These are phyloP conservation scores for Wasmannia auropunctata DNA, from an alignment of 1,140 invertebrate genomes.

Conservation along the genomic window DNA sequence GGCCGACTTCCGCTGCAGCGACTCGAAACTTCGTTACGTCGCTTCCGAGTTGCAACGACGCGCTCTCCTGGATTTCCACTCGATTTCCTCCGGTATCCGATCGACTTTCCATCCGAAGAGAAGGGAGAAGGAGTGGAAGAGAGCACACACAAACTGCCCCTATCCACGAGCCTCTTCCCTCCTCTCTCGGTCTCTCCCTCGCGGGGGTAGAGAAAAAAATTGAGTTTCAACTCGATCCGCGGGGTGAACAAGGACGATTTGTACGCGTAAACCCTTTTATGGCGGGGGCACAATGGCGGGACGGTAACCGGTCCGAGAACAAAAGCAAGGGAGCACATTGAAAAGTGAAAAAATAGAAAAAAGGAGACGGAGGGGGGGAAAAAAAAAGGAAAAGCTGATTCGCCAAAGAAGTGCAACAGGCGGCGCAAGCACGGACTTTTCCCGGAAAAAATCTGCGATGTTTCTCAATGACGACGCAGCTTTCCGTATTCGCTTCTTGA, in stretches of 20 bases:
- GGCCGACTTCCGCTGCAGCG: slow-evolving; percentile 72
- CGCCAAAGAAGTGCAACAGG: slow-evolving; percentile 52
- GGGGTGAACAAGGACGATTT: slow-evolving; percentile 64
- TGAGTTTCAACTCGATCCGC: slow-evolving; percentile 66
- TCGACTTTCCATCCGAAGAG: slow-evolving; percentile 42
- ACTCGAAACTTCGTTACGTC: slow-evolving; percentile 77
- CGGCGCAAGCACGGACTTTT: slow-evolving; percentile 19
- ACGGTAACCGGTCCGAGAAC: slow-evolving; percentile 60
- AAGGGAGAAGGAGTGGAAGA: background rate
- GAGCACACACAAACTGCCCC: slow-evolving; percentile 17
- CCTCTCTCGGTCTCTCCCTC: slow-evolving; percentile 14
- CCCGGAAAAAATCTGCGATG: slow-evolving; percentile 39
- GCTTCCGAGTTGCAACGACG: slow-evolving; percentile 72
- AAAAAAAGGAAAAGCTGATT: slow-evolving; percentile 34
- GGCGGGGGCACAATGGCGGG: slow-evolving; percentile 60
- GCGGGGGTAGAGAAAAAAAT: slow-evolving; percentile 32
- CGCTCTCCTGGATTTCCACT: slow-evolving; percentile 69
- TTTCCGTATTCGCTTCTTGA: slow-evolving; percentile 50
- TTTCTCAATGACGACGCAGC: slow-evolving; percentile 50
- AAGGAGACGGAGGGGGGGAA: background rate
- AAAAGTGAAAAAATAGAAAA: background rate
- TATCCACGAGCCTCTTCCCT: background rate
- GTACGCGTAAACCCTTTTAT: slow-evolving; percentile 69
- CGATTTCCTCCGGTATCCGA: slow-evolving; percentile 60
- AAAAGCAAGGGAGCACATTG: slow-evolving; percentile 50